Percentiles rank a stretch among this genome's conserved stretches.
These are phyloP conservation scores for Neopipo cinnamomea DNA, from an alignment of 2,113 vertebrate genomes.

Conservation along the genomic window DNA sequence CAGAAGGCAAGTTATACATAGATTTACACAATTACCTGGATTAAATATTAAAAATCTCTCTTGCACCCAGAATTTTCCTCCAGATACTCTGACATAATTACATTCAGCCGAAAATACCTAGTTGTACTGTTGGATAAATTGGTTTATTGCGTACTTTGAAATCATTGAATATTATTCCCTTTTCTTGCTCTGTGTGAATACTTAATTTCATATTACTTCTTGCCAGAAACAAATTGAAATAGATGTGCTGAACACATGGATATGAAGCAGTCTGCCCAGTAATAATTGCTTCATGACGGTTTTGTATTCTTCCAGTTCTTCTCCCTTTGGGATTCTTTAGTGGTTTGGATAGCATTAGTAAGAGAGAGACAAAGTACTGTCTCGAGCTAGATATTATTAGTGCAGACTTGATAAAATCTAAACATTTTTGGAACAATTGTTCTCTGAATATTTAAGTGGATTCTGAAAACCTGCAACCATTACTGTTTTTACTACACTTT, in stretches of 20 bases:
- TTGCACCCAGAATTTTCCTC: neutral
- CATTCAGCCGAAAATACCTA: slow-evolving; percentile 1
- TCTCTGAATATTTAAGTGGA: neutral
- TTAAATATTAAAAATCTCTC: slow-evolving; percentile 2
- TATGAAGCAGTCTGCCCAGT: slow-evolving; percentile 31
- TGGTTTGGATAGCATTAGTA: neutral
- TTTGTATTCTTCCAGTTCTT: slow-evolving; percentile 30
- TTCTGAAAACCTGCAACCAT: slow-evolving; percentile 1
- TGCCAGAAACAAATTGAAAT: slow-evolving; percentile 71
- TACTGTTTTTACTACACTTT: neutral
- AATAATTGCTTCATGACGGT: slow-evolving; percentile 30
- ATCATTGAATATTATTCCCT: slow-evolving; percentile 37
- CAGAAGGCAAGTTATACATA: neutral
- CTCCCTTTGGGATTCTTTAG: slow-evolving; percentile 22
- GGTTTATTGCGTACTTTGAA: slow-evolving; percentile 38
- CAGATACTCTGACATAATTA: neutral
- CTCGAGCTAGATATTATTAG: slow-evolving; percentile 4
- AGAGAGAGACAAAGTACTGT: neutral
- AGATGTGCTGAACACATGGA: slow-evolving; percentile 49
- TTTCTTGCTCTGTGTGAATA: slow-evolving; percentile 37
- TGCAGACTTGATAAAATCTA: slow-evolving; percentile 7
- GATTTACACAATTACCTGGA: neutral
- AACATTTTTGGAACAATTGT: neutral
- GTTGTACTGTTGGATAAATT: slow-evolving; percentile 16
- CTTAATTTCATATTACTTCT: neutral